A percentile compares a stretch with the other conserved stretches of the same genome.
Evolutionary conservation across 2,113 vertebrate genomes (phyloP).

Genomic region (Strix uralensis): DNA sequence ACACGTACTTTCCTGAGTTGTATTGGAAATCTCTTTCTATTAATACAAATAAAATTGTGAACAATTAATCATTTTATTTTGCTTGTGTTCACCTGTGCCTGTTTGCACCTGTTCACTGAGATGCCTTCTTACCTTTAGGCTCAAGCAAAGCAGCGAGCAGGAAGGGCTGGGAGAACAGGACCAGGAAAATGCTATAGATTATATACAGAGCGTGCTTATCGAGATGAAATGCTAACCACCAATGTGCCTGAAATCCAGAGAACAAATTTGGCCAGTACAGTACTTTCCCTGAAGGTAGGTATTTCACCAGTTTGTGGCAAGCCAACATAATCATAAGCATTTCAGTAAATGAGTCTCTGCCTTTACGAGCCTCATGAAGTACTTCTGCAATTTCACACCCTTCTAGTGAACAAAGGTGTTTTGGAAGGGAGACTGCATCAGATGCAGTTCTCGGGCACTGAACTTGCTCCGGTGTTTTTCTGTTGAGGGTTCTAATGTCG

Average conservation of each 20-base stretch:
- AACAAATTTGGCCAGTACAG: constrained; percentile 95
- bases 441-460: background rate
- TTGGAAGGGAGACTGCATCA: background rate
- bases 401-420: background rate
- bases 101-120: background rate
- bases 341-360: background rate
- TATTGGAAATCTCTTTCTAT: background rate
- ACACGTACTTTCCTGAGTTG: background rate
- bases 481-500: background rate
- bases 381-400: background rate
- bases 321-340: background rate
- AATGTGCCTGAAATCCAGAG: constrained; percentile 98
- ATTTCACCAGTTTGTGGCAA: background rate
- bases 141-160: constrained; percentile 95
- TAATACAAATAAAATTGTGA: background rate
- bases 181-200: constrained; percentile 94
- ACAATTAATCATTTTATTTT: background rate
- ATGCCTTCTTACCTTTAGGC: constrained; percentile 72
- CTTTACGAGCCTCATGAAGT: background rate
- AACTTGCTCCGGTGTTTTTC: background rate
- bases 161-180: constrained; percentile 92
- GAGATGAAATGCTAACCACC: constrained; percentile 97
- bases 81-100: background rate
- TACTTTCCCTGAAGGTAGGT: constrained; percentile 93
- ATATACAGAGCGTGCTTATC: constrained; percentile 95